Evolutionary conservation across 2,888 invertebrate genomes (phyloP), one percentile per base, ranked within the genome.

Genomic region (Lepidonotus clava): DNA sequence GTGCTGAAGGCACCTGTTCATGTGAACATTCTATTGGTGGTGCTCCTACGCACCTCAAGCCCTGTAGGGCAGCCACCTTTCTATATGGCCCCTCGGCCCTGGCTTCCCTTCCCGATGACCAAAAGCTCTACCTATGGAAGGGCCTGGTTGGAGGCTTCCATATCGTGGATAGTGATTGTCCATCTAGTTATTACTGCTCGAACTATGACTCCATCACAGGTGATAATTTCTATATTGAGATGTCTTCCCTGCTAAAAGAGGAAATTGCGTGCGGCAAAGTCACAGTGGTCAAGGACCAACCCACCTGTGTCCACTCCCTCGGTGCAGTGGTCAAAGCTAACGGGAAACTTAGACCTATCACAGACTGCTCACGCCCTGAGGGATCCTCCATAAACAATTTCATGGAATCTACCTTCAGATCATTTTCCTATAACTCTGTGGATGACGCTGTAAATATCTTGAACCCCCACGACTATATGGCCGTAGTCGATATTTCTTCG

Each of bases 291-390:
- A n/a, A n/a, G n/a, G n/a, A n/a, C n/a, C n/a, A n/a, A n/a, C 40
- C 76, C 2, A 24, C 67, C 18, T 53, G 66, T 40, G 71, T 71
- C 24, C 67, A 85, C 40, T 24, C 85, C 24, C 41, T 71, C 21
- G 85, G 71, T 24, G 51, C 21, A 21, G 85, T 67, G 40, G n/a
- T 61, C 28, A 61, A 41, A 36, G n/a, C 38, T 24, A 41, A 56
- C 34, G 38, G 77, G 0, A 41, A 77, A 24, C 36, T 77, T 36
- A 5, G 41, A 4, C 38, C 40, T 1, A 41, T 34, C 18, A 84
- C 66, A 28, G 34, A 41, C 38, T 38, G 53, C 34, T 24, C n/a
- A n/a, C 1, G 2, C 0, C 61, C 61, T 28, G 61, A 61, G 4
- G 24, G 24, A n/a, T 0, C 28, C 5, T 28, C 28, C 28, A 61